These are phyloP conservation scores for Tipula lateralis DNA, from an alignment of 2,888 invertebrate species.

Conservation along the genomic window DNA sequence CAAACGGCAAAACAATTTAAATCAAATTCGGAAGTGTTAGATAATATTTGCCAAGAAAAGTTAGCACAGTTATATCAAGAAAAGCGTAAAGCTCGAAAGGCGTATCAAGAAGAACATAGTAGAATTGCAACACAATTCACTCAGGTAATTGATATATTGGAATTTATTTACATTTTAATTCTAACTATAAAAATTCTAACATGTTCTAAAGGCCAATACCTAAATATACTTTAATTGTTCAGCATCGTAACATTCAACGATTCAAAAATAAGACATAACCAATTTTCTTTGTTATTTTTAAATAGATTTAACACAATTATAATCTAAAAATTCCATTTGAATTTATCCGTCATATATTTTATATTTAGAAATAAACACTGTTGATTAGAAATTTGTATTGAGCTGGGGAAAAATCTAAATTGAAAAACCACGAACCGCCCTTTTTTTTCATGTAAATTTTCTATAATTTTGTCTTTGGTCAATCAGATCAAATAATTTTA, in stretches of 20 bases:
- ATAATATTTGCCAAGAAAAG: constrained; percentile 75
- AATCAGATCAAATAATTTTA: not conserved
- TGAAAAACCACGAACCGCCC: not conserved
- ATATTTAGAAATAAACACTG: not conserved
- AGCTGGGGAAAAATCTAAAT: not conserved
- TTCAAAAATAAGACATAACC: not conserved
- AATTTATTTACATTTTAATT: not conserved
- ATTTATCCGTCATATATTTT: not conserved
- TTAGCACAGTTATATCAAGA: constrained; percentile 77
- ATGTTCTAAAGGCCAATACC: not conserved
- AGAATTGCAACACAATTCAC: constrained; percentile 76
- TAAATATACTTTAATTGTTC: not conserved
- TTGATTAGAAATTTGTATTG: not conserved
- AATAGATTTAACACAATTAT: not conserved
- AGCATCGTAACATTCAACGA: not conserved
- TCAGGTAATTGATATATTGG: constrained; percentile 58
- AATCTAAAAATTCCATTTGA: not conserved
- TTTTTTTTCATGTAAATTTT: not conserved
- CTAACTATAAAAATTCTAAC: not conserved
- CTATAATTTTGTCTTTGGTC: not conserved
- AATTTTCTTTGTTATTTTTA: not conserved
- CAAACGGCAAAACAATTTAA: constrained; percentile 75
- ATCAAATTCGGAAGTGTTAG: constrained; percentile 80
- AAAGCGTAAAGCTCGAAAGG: constrained; percentile 78
- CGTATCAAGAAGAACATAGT: constrained; percentile 83